Evolutionary conservation across 1,140 invertebrate species (phyloP).

Genomic region (Homarus americanus): DNA sequence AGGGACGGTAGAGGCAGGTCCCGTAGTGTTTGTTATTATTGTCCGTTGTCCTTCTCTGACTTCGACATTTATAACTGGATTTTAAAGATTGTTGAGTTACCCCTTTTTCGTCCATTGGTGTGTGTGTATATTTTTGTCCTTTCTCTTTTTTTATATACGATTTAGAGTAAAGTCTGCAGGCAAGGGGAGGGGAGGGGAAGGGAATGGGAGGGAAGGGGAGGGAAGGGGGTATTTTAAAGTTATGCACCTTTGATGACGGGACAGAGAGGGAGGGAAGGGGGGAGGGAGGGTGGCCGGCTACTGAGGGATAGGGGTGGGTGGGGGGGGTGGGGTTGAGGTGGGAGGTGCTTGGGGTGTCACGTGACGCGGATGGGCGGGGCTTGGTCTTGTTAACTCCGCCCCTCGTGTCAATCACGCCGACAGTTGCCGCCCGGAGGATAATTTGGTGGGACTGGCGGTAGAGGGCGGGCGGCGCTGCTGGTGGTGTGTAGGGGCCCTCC

Average conservation of each 20-base stretch:
- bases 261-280: not conserved
- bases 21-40: too few species aligned
- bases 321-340: not conserved
- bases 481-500: too few species aligned
- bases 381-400: conserved; percentile 47
- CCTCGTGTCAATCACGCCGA: conserved; percentile 62
- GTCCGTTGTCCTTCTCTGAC: not conserved
- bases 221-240: too few species aligned
- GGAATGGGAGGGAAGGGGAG: too few species aligned
- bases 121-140: too few species aligned
- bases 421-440: conserved; percentile 49
- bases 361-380: conserved; percentile 57
- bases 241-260: not conserved
- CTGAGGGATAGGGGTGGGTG: not conserved
- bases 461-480: conserved; percentile 43
- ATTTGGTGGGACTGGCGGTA: conserved; percentile 49
- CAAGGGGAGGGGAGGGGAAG: not conserved
- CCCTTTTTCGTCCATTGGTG: not conserved
- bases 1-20: too few species aligned
- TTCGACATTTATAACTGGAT: not conserved
- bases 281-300: not conserved
- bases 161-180: not conserved
- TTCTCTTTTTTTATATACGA: conserved; percentile 11
- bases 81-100: not conserved
- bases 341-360: conserved; percentile 41